Percentiles rank a stretch among this genome's conserved stretches.
Evolutionary conservation across 2,888 invertebrate genomes (phyloP).

Genomic region (Boloria selene): DNA sequence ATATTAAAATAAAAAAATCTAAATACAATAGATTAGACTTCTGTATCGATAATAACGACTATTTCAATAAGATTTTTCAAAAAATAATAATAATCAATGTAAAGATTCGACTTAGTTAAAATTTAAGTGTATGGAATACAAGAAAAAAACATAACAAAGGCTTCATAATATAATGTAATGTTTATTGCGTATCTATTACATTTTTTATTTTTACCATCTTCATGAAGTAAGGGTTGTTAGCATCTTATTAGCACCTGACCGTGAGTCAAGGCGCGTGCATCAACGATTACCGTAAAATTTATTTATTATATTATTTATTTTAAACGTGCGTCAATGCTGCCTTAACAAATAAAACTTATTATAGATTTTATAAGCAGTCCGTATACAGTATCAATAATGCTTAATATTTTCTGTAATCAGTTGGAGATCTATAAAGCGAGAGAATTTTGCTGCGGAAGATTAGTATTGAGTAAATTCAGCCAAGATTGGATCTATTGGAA

Average conservation of each 20-base stretch:
- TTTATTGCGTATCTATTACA: conserved; percentile 24
- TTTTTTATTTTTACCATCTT: conserved; percentile 49
- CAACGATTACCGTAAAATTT: conserved; percentile 56
- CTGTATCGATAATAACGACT: too few relatives aligned
- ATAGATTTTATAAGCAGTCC: conserved; percentile 59
- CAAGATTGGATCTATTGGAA: conserved; percentile 73
- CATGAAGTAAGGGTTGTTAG: conserved; percentile 55
- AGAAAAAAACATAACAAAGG: not conserved
- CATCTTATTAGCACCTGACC: conserved; percentile 55
- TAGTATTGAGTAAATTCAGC: conserved; percentile 35
- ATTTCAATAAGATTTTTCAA: too few relatives aligned
- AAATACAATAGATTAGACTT: too few relatives aligned
- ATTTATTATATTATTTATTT: conserved; percentile 52
- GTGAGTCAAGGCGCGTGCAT: conserved; percentile 58
- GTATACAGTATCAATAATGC: conserved; percentile 60
- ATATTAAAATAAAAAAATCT: too few relatives aligned
- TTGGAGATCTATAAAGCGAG: conserved; percentile 56
- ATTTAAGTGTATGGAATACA: too few relatives aligned
- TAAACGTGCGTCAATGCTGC: conserved; percentile 61
- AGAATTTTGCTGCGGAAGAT: conserved; percentile 29
- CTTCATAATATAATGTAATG: not conserved
- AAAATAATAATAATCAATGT: too few relatives aligned
- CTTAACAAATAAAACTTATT: conserved; percentile 57
- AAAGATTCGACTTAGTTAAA: too few relatives aligned
- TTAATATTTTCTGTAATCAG: conserved; percentile 66